phyloP scores from a whole-genome alignment of 2,797 vertebrate species.

The Melanotaenia boesemani region DNA sequence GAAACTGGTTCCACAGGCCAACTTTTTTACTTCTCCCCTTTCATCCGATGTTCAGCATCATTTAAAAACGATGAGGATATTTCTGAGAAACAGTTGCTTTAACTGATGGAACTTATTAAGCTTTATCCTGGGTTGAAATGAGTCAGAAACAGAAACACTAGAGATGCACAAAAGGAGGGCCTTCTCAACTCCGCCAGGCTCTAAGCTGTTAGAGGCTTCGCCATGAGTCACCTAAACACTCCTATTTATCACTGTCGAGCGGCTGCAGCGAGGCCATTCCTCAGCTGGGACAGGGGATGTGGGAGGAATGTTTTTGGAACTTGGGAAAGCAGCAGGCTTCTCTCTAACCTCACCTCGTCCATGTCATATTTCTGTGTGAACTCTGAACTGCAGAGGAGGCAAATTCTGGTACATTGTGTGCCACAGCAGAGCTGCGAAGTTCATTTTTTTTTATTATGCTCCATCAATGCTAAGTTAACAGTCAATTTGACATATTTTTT shows the following conservation, averaged over 20 bases:
- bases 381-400: not conserved
- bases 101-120: slow-evolving; percentile 52
- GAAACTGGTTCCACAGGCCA: not conserved
- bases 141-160: slow-evolving; percentile 54
- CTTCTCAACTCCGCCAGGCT: slow-evolving; percentile 39
- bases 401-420: not conserved
- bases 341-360: slow-evolving; percentile 33
- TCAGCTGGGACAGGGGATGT: slow-evolving; percentile 55
- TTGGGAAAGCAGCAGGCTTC: slow-evolving; percentile 40
- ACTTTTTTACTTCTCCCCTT: slow-evolving; percentile 16
- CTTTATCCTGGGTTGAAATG: slow-evolving; percentile 55
- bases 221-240: slow-evolving; percentile 69
- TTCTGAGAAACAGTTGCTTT: slow-evolving; percentile 46
- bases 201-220: slow-evolving; percentile 62
- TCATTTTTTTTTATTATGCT: too few relatives aligned
- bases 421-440: not conserved
- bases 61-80: slow-evolving; percentile 28
- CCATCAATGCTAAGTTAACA: too few relatives aligned
- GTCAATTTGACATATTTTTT: not conserved
- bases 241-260: slow-evolving; percentile 70
- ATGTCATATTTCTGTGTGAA: slow-evolving; percentile 32
- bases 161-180: slow-evolving; percentile 49
- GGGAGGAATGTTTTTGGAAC: slow-evolving; percentile 55
- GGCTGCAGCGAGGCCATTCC: slow-evolving; percentile 58
- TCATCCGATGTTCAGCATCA: slow-evolving; percentile 43